These are phyloP conservation scores for Enteromius fasciolatus DNA, from an alignment of 2,797 vertebrate species.

Conservation along the genomic window DNA sequence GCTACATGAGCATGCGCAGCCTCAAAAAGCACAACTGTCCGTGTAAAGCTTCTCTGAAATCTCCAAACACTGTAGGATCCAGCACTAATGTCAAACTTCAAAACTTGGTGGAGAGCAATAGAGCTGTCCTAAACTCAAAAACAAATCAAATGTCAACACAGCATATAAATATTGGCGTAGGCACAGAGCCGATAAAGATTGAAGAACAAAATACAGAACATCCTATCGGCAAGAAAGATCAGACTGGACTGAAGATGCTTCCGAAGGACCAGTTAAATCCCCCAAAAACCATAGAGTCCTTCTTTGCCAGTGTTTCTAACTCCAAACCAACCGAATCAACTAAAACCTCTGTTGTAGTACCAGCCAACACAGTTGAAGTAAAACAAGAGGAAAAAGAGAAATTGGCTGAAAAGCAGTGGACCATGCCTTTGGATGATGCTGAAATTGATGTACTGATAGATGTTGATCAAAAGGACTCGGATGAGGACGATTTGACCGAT, in stretches of 20 bases:
- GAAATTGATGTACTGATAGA: slow-evolving; percentile 69
- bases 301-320: slow-evolving; percentile 57
- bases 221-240: slow-evolving; percentile 28
- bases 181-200: slow-evolving; percentile 72
- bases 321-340: not conserved
- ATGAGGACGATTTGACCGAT: slow-evolving; percentile 44
- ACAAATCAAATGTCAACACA: slow-evolving; percentile 19
- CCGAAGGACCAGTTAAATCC: slow-evolving; percentile 58
- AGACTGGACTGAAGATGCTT: not conserved
- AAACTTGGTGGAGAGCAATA: slow-evolving; percentile 32
- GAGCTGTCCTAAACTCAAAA: slow-evolving; percentile 40
- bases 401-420: slow-evolving; percentile 72
- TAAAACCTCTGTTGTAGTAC: slow-evolving; percentile 2
- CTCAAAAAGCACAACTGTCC: slow-evolving; percentile 79
- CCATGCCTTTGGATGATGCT: slow-evolving; percentile 75
- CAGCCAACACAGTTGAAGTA: slow-evolving; percentile 2
- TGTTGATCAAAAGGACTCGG: slow-evolving; percentile 51
- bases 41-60: slow-evolving; percentile 50
- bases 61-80: not conserved
- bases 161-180: slow-evolving; percentile 63
- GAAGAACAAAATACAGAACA: slow-evolving; percentile 61
- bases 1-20: slow-evolving; percentile 76
- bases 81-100: not conserved
- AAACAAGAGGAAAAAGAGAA: slow-evolving; percentile 44
- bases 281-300: slow-evolving; percentile 64